These are phyloP conservation scores for Saccostrea cuccullata DNA, from an alignment of 1,140 invertebrate genomes.

Conservation along the genomic window DNA sequence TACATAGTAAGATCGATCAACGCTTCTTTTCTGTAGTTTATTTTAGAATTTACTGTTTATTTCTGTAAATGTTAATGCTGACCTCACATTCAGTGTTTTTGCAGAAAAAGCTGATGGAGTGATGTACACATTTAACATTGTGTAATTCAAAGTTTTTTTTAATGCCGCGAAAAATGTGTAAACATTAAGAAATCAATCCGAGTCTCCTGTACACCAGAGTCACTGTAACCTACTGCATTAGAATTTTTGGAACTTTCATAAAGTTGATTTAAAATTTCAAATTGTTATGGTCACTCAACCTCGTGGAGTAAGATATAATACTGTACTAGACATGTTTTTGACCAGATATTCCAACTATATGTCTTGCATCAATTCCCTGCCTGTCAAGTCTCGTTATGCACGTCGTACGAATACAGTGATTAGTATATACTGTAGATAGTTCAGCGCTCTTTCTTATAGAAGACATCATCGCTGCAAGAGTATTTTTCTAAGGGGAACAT, in stretches of 20 bases:
- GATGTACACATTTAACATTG: background rate
- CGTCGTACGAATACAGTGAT: constrained; percentile 29
- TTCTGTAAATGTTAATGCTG: no score
- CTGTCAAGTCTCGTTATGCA: background rate
- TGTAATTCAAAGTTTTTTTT: background rate
- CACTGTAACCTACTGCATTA: background rate
- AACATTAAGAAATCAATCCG: background rate
- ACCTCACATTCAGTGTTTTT: no score
- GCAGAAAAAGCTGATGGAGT: no score
- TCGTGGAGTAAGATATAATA: background rate
- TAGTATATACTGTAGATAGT: background rate
- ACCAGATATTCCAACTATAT: background rate
- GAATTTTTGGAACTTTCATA: background rate
- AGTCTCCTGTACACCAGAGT: background rate
- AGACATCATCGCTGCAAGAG: background rate
- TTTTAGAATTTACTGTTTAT: no score
- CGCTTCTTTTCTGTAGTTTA: no score
- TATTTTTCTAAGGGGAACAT: background rate
- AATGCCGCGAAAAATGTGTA: background rate
- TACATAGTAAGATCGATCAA: no score
- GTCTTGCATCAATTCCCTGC: background rate
- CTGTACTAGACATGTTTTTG: background rate
- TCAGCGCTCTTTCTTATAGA: background rate
- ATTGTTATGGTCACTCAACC: background rate
- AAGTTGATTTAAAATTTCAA: background rate